Evolutionary conservation across 2,797 vertebrate genomes (phyloP), one percentile per base, ranked within the genome.

Genomic region (Buphagus erythrorhynchus): DNA sequence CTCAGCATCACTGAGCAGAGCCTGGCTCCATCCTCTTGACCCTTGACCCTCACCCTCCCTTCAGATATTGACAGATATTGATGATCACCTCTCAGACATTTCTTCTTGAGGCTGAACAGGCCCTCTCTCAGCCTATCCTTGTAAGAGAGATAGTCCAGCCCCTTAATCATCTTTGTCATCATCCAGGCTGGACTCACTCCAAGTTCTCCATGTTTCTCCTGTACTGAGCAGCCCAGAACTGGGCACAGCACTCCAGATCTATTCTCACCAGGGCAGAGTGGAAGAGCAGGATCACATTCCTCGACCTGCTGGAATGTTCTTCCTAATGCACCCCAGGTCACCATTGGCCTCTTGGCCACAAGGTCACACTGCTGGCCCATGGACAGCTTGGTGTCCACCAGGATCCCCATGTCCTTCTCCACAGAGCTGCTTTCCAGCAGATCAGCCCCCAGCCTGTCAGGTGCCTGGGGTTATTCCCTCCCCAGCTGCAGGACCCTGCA

Each of bases 371-470:
- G 29, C 13, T 61, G 40, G 28, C 7, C 54, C 40, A 52, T 17
- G 46, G 63, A 33, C 55, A 68, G 11, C 7, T 33, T 29, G 33
- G 10, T 54, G 72, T 25, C 82, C 63, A 61, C 5, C 29, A 54
- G 24, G 6, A 33, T 9, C 2, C 10, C 5, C 38, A 38, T 11
- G 9, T 6, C 9, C 11, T 67, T 13, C 22, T 52, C 63, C 16
- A 9, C 19, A 38, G n/a, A 59, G 18, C 28, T 75, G 45, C 19
- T 59, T 52, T 7, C 54, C 11, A 52, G 20, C 22, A 75, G 7
- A 1, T 52, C 1, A 0, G 7, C 16, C 6, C 6, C 5, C n/a
- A 16, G 38, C 13, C 19, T 45, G 19, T 33, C 54, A 25, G 33
- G 5, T 45, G 28, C 2, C 18, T 22, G 21, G 6, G 11, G 2